Evolutionary conservation across 2,888 invertebrate species (phyloP), one percentile per base, ranked within the genome.

Genomic region (Melieria omissa): DNA sequence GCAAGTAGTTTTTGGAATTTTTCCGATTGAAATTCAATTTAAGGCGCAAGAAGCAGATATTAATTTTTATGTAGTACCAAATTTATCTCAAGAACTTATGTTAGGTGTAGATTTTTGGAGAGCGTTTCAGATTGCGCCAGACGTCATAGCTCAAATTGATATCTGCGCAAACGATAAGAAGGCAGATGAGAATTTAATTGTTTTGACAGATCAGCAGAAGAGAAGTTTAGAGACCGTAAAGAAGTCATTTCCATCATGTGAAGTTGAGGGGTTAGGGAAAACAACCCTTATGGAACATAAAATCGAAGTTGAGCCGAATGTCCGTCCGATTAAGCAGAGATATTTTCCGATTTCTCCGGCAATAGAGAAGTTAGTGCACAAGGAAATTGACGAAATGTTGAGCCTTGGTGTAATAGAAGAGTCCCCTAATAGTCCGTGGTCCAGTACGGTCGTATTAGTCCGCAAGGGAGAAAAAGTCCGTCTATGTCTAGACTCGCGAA

Each of bases 341-440:
- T 74, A 77, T 45, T 76, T 72, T 69, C 73, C 78, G 0, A 71
- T 78, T 5, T 77, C 75, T 41, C 73, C 78, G 1, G 73, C 70
- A 5, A 64, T 74, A 6, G 74, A 78, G 49, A 72, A 71, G 12
- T 45, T 75, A 16, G 65, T 78, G 7, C 72, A 75, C 55, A 63
- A 72, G 7, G 82, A 84, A 70, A 74, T 84, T 0, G 81, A 83
- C 49, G 61, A 79, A 3, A 84, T 84, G 83, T 44, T 84, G 2
- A 65, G 46, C 4, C 60, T 76, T 4, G 81, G 77, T 4, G 77
- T 84, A 0, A 78, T 85, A 0, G 82, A 83, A 52, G 78, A 77
- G 10, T 80, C 80, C 0, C 57, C 66, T 7, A 71, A 74, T 5
- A 83, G 84, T 44, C 70, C 78, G 0, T 83, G 83, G 82, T 78